Conservation (phyloP, 2,797 vertebrate genomes). For the Acrocephalus scirpaceus region DNA sequence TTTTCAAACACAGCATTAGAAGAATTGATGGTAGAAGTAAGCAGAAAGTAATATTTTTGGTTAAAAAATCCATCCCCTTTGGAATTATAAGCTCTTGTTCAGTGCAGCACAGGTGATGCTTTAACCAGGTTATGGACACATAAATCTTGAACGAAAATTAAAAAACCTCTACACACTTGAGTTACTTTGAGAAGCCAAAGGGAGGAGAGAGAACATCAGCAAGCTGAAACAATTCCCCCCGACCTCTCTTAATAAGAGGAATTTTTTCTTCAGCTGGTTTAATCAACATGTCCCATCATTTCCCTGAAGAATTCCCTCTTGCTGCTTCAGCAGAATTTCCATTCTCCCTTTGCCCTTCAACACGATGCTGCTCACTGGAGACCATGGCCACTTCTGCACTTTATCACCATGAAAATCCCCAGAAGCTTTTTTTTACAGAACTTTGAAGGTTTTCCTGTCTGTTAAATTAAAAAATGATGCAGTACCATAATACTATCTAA, state of each 20-base stretch:
- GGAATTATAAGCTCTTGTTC: neutral
- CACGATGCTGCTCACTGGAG: neutral
- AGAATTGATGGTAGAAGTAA: neutral
- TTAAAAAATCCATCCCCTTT: neutral
- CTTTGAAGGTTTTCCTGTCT: neutral
- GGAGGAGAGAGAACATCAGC: neutral
- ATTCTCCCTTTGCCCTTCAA: conserved; percentile 40
- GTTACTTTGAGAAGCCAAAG: neutral
- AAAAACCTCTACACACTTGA: neutral
- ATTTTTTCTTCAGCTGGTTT: conserved; percentile 12
- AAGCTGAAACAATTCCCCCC: neutral
- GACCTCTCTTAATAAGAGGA: neutral
- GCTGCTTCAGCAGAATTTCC: conserved; percentile 50
- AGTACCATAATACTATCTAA: neutral
- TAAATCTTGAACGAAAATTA: neutral
- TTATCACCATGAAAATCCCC: conserved; percentile 23
- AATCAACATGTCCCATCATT: conserved; percentile 29
- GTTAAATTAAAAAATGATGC: conserved; percentile 25
- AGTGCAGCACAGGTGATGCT: neutral
- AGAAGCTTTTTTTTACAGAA: neutral
- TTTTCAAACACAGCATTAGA: neutral
- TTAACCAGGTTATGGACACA: neutral
- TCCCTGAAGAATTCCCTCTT: conserved; percentile 7
- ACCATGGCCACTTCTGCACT: neutral
- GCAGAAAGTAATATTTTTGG: neutral